Percentiles rank a stretch among this genome's conserved stretches.
These are phyloP conservation scores for Poecilia velifera DNA, from an alignment of 2,797 vertebrate species.

Conservation along the genomic window DNA sequence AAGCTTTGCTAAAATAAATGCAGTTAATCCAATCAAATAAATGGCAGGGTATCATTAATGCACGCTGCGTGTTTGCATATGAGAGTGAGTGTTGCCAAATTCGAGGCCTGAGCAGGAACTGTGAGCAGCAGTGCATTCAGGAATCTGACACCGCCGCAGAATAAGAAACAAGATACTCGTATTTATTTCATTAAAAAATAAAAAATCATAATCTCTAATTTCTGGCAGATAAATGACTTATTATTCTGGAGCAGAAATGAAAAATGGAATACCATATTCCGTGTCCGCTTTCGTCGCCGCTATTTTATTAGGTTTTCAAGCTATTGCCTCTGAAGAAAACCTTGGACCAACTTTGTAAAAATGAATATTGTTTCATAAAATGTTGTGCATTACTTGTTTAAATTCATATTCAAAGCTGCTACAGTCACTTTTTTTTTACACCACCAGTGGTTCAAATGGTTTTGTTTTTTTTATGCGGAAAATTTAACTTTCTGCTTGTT, in stretches of 20 bases:
- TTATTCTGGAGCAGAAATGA: constrained; percentile 14
- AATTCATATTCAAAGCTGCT: constrained; percentile 1
- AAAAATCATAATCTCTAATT: not conserved
- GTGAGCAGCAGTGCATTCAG: constrained; percentile 59
- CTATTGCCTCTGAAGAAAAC: not conserved
- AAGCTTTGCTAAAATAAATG: constrained; percentile 17
- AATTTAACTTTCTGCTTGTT: not conserved
- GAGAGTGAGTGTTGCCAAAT: constrained; percentile 48
- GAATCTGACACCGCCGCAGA: constrained; percentile 55
- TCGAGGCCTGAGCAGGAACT: constrained; percentile 40
- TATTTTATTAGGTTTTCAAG: not conserved
- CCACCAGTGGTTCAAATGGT: not conserved
- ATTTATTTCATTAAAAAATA: constrained; percentile 24
- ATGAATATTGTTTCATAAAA: not conserved
- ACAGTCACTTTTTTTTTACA: not conserved
- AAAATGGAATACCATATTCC: not conserved
- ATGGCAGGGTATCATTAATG: constrained; percentile 9
- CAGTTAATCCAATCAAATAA: constrained; percentile 26
- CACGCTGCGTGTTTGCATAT: constrained; percentile 39
- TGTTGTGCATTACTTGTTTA: not conserved
- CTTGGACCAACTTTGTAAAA: not conserved
- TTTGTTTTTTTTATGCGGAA: not conserved
- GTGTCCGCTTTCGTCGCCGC: not conserved
- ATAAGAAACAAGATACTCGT: constrained; percentile 38
- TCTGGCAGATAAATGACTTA: not conserved